These are phyloP conservation scores for Cotesia congregata DNA, from an alignment of 2,888 invertebrate genomes.

Conservation along the genomic window DNA sequence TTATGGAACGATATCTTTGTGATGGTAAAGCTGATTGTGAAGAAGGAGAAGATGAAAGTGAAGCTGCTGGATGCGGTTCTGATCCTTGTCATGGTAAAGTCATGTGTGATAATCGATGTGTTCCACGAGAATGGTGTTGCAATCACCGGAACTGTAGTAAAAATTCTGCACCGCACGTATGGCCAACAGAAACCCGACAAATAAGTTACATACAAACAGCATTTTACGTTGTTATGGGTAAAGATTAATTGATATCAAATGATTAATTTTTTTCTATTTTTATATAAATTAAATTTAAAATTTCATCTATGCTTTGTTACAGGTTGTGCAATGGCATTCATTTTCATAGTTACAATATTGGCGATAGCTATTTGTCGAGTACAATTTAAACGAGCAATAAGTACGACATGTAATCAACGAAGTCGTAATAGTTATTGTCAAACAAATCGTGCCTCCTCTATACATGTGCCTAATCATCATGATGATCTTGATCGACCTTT, in stretches of 20 bases:
- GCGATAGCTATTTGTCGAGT: constrained; percentile 70
- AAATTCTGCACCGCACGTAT: constrained; percentile 46
- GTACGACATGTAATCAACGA: constrained; percentile 58
- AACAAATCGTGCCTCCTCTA: constrained; percentile 48
- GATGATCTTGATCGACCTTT: constrained; percentile 59
- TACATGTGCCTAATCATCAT: constrained; percentile 53
- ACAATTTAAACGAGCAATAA: constrained; percentile 66
- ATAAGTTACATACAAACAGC: constrained; percentile 69
- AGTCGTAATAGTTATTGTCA: constrained; percentile 50
- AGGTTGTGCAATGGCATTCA: constrained; percentile 71
- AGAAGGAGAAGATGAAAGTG: constrained; percentile 72
- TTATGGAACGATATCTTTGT: constrained; percentile 72
- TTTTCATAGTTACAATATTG: constrained; percentile 69
- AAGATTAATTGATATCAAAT: constrained; percentile 31
- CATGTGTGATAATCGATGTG: constrained; percentile 72
- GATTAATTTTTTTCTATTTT: too few species aligned
- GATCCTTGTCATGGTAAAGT: constrained; percentile 72
- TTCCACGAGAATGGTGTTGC: constrained; percentile 73
- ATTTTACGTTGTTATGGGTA: constrained; percentile 69
- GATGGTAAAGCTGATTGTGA: constrained; percentile 73
- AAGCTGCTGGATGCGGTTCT: constrained; percentile 62
- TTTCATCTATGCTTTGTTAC: constrained; percentile 33
- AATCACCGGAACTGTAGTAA: constrained; percentile 62
- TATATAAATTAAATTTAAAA: background rate
- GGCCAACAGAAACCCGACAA: constrained; percentile 56